Evolutionary conservation across 2,888 invertebrate genomes (phyloP), one percentile per base, ranked within the genome.

Genomic region (Ashinkailepas kermadecensis): DNA sequence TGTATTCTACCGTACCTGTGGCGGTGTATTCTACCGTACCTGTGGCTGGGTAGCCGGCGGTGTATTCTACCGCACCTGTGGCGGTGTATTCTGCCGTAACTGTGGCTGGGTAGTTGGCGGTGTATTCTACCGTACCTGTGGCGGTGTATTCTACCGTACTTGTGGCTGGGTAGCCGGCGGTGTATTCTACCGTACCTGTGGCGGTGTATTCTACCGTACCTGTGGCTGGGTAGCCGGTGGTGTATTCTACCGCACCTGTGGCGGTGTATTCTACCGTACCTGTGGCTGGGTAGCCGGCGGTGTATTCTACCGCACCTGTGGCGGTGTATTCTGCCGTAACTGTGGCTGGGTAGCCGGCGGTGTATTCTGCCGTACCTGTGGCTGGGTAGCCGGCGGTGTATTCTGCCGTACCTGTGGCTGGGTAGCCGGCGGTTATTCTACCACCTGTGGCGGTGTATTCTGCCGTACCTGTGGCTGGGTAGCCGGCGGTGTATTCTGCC

Each of bases 361-460:
- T n/a, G n/a, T n/a, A n/a, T n/a, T n/a, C n/a, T n/a, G n/a, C n/a
- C 84, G 57, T 82, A 82, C 2, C 83, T 82, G 57, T 83, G 84
- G 23, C 81, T 70, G 56, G 84, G 82, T 18, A 83, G 82, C 21
- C n/a, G n/a, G n/a, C n/a, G n/a, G n/a, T n/a, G n/a, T n/a, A n/a
- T n/a, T n/a, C n/a, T n/a, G n/a, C n/a, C 70, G 23, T 81, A 8
- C 82, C 81, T 23, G 83, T 81, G 0, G 65, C 78, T 0, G 81
- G 83, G 10, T 84, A 81, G 39, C 83, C 83, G 74, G n/a, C n/a
- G n/a, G n/a, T n/a, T n/a, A n/a, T n/a, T n/a, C n/a, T n/a, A n/a
- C n/a, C 81, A 65, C 7, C 59, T 25, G 12, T 83, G 58, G 10
- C 82, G 70, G 59, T 82, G 82, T 23, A 83, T n/a, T n/a, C n/a